A percentile compares a stretch with the other conserved stretches of the same genome.
Conservation (phyloP, 2,113 vertebrate species). For the Ranitomeya variabilis region DNA sequence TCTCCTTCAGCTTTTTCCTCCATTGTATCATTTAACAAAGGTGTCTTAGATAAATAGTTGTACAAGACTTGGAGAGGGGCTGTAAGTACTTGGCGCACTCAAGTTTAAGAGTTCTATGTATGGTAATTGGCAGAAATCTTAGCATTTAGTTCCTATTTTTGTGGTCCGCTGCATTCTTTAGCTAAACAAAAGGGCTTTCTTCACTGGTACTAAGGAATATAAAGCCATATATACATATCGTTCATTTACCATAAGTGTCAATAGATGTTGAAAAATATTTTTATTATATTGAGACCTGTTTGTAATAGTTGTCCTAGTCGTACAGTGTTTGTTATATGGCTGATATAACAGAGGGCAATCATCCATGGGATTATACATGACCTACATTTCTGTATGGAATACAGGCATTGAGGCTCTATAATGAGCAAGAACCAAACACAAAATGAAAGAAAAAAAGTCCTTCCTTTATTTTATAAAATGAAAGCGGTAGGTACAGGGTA, state of each 20-base stretch:
- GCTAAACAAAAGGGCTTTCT: neutral
- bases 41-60: conserved; percentile 31
- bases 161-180: conserved; percentile 24
- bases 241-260: neutral
- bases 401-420: neutral
- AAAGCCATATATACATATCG: neutral
- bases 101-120: conserved; percentile 40
- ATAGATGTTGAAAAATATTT: neutral
- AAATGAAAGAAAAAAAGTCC: neutral
- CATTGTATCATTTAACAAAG: conserved; percentile 53
- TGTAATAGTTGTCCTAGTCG: neutral
- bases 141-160: conserved; percentile 13
- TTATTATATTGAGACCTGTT: neutral
- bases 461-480: neutral
- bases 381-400: neutral
- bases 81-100: conserved; percentile 41
- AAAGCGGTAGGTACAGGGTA: neutral
- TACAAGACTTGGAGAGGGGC: conserved; percentile 12
- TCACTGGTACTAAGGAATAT: neutral
- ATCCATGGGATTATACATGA: neutral
- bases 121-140: conserved; percentile 50
- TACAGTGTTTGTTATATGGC: neutral
- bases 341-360: neutral
- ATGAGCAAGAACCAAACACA: neutral
- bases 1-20: neutral